A percentile compares a stretch with the other conserved stretches of the same genome.
These are phyloP conservation scores for Fukomys damarensis DNA, from an alignment of 2,113 vertebrate genomes.

Conservation along the genomic window DNA sequence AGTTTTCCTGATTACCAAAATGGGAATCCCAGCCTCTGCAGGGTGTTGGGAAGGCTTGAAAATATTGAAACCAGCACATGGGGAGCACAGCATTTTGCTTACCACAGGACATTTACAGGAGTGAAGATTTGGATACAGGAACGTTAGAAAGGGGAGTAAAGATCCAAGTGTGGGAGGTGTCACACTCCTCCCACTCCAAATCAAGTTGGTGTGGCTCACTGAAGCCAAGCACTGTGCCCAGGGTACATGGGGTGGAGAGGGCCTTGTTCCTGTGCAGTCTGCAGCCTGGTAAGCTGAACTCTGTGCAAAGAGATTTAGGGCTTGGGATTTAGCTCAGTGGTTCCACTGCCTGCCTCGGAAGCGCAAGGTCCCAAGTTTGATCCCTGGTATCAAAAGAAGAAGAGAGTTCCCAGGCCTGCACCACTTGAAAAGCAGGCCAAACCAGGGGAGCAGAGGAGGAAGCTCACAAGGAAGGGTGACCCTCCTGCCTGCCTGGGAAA, in stretches of 20 bases:
- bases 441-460: not conserved
- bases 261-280: accelerated
- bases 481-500: not conserved
- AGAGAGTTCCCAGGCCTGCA: not conserved
- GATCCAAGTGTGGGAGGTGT: no score
- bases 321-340: no score
- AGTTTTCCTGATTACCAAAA: not conserved
- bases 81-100: not conserved
- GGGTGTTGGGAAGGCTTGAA: not conserved
- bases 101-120: accelerated
- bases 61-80: not conserved
- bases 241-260: not conserved
- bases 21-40: not conserved
- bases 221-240: not conserved
- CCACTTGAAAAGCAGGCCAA: not conserved
- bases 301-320: no score
- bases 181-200: not conserved
- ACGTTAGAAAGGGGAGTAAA: not conserved
- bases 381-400: no score
- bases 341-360: no score
- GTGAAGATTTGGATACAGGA: not conserved
- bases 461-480: not conserved
- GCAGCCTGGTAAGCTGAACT: not conserved
- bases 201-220: not conserved
- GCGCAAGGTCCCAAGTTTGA: no score